Evolutionary conservation across 2,888 invertebrate genomes (phyloP).

Genomic region (Pyrrhosoma nymphula): DNA sequence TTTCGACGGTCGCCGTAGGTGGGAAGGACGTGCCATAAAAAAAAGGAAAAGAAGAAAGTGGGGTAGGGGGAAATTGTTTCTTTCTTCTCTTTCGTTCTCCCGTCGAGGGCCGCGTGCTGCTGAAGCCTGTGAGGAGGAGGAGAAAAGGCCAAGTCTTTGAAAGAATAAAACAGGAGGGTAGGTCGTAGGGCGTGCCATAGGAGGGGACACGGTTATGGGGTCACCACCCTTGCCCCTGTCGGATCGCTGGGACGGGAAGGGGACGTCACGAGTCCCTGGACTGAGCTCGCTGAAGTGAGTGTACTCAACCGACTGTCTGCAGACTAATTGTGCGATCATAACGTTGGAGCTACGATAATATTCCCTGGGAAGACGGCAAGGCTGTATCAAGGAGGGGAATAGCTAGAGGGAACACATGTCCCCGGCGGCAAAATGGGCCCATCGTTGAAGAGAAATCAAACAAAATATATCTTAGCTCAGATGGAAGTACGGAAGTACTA

Average conservation of each 20-base stretch:
- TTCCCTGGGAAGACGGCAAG: too few relatives aligned
- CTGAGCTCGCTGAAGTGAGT: not conserved
- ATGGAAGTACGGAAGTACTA: too few relatives aligned
- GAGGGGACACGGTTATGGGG: not conserved
- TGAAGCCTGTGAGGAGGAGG: not conserved
- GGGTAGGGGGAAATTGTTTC: not conserved
- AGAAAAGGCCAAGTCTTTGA: not conserved
- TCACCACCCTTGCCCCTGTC: not conserved
- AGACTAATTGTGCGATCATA: not conserved
- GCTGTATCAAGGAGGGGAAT: too few relatives aligned
- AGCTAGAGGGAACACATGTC: too few relatives aligned
- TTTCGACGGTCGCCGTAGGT: conserved; percentile 4
- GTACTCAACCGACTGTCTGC: not conserved
- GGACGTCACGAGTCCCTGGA: not conserved
- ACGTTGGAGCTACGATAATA: too few relatives aligned
- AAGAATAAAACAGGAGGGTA: not conserved
- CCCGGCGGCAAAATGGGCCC: too few relatives aligned
- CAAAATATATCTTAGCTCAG: too few relatives aligned
- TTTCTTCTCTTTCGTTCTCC: not conserved
- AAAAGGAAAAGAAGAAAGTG: not conserved
- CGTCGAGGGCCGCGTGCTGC: not conserved
- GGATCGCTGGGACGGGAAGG: not conserved
- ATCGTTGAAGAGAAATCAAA: too few relatives aligned
- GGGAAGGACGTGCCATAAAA: conserved; percentile 30
- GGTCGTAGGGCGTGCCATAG: not conserved